Conservation (phyloP, 2,888 invertebrate genomes). For the Brenthis hecate region DNA sequence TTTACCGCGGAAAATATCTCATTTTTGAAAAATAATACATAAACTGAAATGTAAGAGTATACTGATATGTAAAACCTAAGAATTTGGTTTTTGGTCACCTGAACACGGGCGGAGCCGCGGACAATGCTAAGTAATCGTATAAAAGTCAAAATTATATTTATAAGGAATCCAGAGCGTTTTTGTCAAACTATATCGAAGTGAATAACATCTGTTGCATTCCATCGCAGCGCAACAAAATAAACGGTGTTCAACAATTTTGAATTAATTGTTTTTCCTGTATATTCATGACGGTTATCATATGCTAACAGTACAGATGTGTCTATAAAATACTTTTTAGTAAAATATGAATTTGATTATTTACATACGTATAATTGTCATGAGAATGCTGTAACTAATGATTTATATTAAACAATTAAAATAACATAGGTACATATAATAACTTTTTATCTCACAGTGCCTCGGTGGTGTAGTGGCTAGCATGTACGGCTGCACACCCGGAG, state of each 20-base stretch:
- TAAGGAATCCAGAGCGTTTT: background rate
- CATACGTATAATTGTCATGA: too few species aligned
- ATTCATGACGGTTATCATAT: background rate
- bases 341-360: background rate
- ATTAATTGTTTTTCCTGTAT: background rate
- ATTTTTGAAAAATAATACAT: too few species aligned
- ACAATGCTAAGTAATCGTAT: background rate
- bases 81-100: too few species aligned
- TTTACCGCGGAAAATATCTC: too few species aligned
- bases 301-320: background rate
- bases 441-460: background rate
- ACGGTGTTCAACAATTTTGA: slow-evolving; percentile 4
- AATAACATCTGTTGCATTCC: slow-evolving; percentile 21
- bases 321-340: background rate
- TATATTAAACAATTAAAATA: too few species aligned
- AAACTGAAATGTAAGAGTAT: too few species aligned
- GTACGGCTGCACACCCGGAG: too few species aligned
- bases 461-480: too few species aligned
- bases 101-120: too few species aligned
- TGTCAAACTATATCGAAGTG: slow-evolving; percentile 5
- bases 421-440: too few species aligned
- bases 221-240: slow-evolving; percentile 10
- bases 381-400: too few species aligned
- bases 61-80: too few species aligned
- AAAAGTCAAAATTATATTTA: background rate